A percentile compares a stretch with the other conserved stretches of the same genome.
These are phyloP conservation scores for Cygnus atratus DNA, from an alignment of 2,113 vertebrate genomes.

Conservation along the genomic window DNA sequence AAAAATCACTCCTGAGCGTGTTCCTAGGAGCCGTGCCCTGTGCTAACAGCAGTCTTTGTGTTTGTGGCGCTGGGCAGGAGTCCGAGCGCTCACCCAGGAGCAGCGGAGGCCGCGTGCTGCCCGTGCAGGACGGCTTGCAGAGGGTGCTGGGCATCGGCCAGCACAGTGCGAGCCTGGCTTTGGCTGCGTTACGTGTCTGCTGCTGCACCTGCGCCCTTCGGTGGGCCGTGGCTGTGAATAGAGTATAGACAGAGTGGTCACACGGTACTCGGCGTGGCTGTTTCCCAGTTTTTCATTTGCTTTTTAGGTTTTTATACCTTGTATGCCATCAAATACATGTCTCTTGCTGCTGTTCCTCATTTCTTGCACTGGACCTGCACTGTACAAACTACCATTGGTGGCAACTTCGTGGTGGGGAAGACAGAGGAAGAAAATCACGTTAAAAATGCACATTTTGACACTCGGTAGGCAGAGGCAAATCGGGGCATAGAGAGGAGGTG, in stretches of 20 bases:
- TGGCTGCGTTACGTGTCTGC: not conserved
- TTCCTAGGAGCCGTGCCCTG: not conserved
- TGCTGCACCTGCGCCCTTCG: constrained; percentile 7
- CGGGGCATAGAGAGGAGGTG: not conserved
- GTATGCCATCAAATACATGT: not conserved
- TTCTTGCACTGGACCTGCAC: not conserved
- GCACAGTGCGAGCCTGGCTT: not conserved
- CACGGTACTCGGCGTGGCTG: not conserved
- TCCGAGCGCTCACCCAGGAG: not conserved
- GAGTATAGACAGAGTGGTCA: not conserved
- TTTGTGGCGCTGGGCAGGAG: not conserved
- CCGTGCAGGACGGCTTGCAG: constrained; percentile 4
- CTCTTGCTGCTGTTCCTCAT: not conserved
- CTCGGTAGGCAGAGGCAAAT: not conserved
- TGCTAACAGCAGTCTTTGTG: rapidly evolving
- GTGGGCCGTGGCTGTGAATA: not conserved
- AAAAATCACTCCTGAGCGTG: not conserved
- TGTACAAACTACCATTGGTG: not conserved
- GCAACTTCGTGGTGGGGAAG: not conserved
- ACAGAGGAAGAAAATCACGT: not conserved
- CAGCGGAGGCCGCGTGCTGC: not conserved
- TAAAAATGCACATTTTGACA: not conserved
- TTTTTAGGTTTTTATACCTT: not conserved
- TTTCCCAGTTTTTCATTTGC: not conserved
- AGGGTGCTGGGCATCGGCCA: not conserved